phyloP scores from a whole-genome alignment of 1,140 invertebrate species.

The Brachionus paranguensis region DNA sequence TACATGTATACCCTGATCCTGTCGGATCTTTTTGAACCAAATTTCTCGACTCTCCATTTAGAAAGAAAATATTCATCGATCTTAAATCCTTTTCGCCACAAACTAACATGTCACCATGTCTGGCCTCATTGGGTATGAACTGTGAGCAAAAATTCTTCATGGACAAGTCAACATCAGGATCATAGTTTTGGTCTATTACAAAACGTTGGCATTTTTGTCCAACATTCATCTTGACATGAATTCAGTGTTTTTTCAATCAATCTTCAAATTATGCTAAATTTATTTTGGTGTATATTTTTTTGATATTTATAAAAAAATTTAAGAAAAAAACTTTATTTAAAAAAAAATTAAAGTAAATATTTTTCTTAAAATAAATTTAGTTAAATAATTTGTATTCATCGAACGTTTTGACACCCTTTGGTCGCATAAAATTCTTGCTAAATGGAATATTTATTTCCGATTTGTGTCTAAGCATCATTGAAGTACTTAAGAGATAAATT shows the following conservation, averaged over 20 bases:
- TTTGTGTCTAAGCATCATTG: slow-evolving; percentile 31
- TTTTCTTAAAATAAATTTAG: neutral
- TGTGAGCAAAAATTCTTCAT: neutral
- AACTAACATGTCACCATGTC: slow-evolving; percentile 24
- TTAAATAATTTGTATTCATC: slow-evolving; percentile 22
- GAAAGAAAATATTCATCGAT: slow-evolving; percentile 29
- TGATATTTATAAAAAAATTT: neutral
- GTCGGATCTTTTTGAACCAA: slow-evolving; percentile 4
- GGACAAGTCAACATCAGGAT: neutral
- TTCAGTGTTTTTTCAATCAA: neutral
- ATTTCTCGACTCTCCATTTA: neutral
- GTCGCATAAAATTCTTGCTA: slow-evolving; percentile 28
- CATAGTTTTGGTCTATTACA: neutral
- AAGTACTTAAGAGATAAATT: neutral
- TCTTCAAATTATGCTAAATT: neutral
- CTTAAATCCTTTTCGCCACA: slow-evolving; percentile 8
- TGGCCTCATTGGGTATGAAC: neutral
- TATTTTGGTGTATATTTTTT: neutral
- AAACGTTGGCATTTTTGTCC: neutral
- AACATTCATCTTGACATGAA: neutral
- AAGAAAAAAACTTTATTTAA: neutral
- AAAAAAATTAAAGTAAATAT: neutral
- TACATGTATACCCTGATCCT: neutral
- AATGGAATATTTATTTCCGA: slow-evolving; percentile 30
- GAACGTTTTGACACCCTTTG: slow-evolving; percentile 19